phyloP scores from a whole-genome alignment of 2,113 vertebrate species.

The Strix uralensis region DNA sequence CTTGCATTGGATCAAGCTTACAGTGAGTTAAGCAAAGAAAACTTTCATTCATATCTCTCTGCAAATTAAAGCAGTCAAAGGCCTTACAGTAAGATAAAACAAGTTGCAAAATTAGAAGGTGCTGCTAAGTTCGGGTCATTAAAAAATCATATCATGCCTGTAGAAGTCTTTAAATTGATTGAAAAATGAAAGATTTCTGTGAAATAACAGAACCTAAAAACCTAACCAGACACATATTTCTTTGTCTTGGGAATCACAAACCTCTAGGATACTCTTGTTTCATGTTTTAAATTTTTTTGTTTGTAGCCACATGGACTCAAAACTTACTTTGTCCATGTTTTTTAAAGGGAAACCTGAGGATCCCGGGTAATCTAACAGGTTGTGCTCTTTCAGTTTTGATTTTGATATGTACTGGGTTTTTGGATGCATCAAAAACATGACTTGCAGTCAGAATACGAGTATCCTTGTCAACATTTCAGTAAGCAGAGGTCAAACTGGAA shows the following conservation, averaged over 20 bases:
- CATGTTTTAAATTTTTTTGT: background rate
- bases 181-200: background rate
- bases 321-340: background rate
- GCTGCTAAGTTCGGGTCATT: background rate
- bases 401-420: background rate
- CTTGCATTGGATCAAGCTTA: background rate
- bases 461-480: slow-evolving; percentile 27
- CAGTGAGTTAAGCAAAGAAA: background rate
- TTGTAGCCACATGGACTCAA: background rate
- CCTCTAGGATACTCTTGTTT: background rate
- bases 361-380: background rate
- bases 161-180: background rate
- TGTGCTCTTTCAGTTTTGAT: background rate
- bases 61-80: background rate
- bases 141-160: background rate
- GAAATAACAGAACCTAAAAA: background rate
- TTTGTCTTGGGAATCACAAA: background rate
- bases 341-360: background rate
- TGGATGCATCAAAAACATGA: background rate
- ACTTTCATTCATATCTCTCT: background rate
- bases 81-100: background rate
- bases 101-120: background rate
- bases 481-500: background rate
- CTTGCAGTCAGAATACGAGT: background rate
- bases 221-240: background rate